These are phyloP conservation scores for Synanthedon andrenaeformis DNA, from an alignment of 2,888 invertebrate genomes.

Conservation along the genomic window DNA sequence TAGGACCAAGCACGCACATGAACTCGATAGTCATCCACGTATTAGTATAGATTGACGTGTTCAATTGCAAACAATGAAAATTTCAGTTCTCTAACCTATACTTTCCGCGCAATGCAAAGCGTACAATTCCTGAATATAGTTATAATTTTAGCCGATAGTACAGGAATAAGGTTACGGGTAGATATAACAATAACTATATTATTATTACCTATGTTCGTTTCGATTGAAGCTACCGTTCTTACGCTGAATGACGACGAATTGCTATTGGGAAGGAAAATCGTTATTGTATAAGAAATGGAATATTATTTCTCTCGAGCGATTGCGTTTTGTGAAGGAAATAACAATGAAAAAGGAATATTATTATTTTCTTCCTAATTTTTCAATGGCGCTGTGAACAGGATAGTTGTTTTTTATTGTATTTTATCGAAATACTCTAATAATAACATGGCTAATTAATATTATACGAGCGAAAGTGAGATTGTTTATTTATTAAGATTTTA, in stretches of 20 bases:
- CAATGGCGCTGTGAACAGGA: background rate
- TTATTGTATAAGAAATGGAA: constrained; percentile 28
- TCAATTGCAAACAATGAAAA: too few relatives aligned
- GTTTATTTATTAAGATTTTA: too few relatives aligned
- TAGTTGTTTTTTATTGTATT: too few relatives aligned
- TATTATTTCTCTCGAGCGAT: constrained; percentile 43
- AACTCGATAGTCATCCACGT: background rate
- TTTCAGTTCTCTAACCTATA: background rate
- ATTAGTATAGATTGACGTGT: too few relatives aligned
- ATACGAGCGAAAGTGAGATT: too few relatives aligned
- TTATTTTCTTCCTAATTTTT: constrained; percentile 24
- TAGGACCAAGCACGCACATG: constrained; percentile 21
- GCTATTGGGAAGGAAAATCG: constrained; percentile 46
- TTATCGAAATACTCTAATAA: too few relatives aligned
- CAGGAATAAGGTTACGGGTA: constrained; percentile 36
- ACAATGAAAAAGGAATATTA: constrained; percentile 41
- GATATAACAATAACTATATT: constrained; percentile 58
- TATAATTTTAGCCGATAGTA: constrained; percentile 15
- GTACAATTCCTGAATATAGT: constrained; percentile 16
- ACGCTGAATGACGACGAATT: constrained; percentile 56
- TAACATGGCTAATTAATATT: too few relatives aligned
- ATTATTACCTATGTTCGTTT: constrained; percentile 52
- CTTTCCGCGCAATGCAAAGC: constrained; percentile 19
- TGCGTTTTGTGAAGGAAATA: constrained; percentile 40
- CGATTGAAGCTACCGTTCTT: constrained; percentile 40